Evolutionary conservation across 2,113 vertebrate genomes (phyloP).

Genomic region (Apeltes quadracus): DNA sequence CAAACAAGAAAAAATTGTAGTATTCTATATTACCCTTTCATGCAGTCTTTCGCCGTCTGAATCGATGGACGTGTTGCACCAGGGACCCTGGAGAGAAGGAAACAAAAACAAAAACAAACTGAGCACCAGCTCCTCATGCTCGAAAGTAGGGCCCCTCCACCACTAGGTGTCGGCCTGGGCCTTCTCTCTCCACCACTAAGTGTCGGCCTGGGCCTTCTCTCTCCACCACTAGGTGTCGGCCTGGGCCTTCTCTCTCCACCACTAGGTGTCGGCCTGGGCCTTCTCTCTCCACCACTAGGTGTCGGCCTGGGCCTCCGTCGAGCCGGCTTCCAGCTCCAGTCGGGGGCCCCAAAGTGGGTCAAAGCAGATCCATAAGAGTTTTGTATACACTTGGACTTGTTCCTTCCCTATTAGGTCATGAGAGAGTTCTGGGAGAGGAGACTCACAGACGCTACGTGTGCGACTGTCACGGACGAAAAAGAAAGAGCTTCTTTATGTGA

Average conservation of each 20-base stretch:
- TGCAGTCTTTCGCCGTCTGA: slow-evolving; percentile 77
- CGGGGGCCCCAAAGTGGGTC: slow-evolving; percentile 70
- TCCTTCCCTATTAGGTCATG: slow-evolving; percentile 75
- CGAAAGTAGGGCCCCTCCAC: slow-evolving; percentile 32
- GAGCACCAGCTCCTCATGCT: background rate
- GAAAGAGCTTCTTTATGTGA: slow-evolving; percentile 49
- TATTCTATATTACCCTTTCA: slow-evolving; percentile 74
- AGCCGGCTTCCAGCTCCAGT: slow-evolving; percentile 44
- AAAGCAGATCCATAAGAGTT: slow-evolving; percentile 69
- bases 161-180: slow-evolving; percentile 70
- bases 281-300: slow-evolving; percentile 61
- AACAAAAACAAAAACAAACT: background rate
- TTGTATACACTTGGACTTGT: slow-evolving; percentile 68
- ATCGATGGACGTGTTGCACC: slow-evolving; percentile 71
- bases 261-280: slow-evolving; percentile 67
- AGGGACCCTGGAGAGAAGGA: slow-evolving; percentile 65
- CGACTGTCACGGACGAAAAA: slow-evolving; percentile 33
- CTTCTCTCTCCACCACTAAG: slow-evolving; percentile 57
- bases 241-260: slow-evolving; percentile 22
- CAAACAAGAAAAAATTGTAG: no score
- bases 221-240: slow-evolving; percentile 72
- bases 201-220: slow-evolving; percentile 56
- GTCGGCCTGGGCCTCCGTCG: slow-evolving; percentile 55
- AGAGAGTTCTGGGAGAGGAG: slow-evolving; percentile 54
- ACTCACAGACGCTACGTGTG: slow-evolving; percentile 45